Evolutionary conservation across 2,888 invertebrate species (phyloP).

Genomic region (Aleiodes alternator): DNA sequence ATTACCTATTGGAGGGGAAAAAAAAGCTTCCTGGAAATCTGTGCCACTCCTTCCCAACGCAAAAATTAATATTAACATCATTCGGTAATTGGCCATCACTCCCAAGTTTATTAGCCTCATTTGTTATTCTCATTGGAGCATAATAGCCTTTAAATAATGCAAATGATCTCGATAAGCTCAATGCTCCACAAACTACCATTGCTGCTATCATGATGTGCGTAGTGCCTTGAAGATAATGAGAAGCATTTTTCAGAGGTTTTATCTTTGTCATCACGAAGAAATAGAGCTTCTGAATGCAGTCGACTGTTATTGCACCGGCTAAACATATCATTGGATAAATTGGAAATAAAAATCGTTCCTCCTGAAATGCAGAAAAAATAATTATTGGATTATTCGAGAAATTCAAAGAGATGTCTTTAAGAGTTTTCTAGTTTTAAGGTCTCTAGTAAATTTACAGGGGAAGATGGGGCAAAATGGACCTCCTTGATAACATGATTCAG

Average conservation of each 20-base stretch:
- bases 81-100: constrained; percentile 76
- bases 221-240: constrained; percentile 87
- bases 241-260: constrained; percentile 62
- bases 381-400: neutral
- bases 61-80: constrained; percentile 82
- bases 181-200: constrained; percentile 77
- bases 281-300: constrained; percentile 86
- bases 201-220: constrained; percentile 82
- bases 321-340: constrained; percentile 94
- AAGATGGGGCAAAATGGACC: too few relatives aligned
- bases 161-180: constrained; percentile 78
- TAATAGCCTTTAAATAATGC: constrained; percentile 85
- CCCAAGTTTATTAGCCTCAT: constrained; percentile 81
- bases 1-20: constrained; percentile 83
- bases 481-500: too few relatives aligned
- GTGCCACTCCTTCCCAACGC: constrained; percentile 99
- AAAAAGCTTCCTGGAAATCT: constrained; percentile 97
- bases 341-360: constrained; percentile 91
- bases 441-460: too few relatives aligned
- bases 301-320: constrained; percentile 86
- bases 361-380: constrained; percentile 72
- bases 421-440: too few relatives aligned
- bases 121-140: constrained; percentile 91
- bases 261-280: constrained; percentile 74
- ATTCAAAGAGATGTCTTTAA: too few relatives aligned